phyloP scores from a whole-genome alignment of 2,113 vertebrate genomes.

The Grammomys dolichurus region DNA sequence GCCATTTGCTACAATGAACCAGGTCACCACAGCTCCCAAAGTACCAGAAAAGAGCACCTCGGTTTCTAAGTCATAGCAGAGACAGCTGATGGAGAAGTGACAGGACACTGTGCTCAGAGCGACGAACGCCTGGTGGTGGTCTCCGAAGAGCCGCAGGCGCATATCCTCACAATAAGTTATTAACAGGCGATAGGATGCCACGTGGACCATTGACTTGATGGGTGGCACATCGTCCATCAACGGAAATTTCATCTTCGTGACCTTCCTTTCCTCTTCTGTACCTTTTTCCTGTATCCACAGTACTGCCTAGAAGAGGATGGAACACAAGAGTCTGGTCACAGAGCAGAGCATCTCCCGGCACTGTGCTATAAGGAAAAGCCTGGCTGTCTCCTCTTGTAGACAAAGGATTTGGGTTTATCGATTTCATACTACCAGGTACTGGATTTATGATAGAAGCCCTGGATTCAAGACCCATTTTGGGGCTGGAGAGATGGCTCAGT shows the following conservation, averaged over 20 bases:
- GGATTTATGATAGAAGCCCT: not conserved
- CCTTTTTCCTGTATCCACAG: conserved; percentile 70
- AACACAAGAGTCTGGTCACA: not conserved
- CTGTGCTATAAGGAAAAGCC: not conserved
- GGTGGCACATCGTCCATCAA: conserved; percentile 29
- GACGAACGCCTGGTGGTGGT: conserved; percentile 70
- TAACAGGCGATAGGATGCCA: conserved; percentile 52
- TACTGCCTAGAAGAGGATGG: conserved; percentile 62
- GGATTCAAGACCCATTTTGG: not conserved
- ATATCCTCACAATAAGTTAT: conserved; percentile 81
- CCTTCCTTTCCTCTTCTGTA: not conserved
- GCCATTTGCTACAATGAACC: conserved; percentile 70
- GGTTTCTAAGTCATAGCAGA: conserved; percentile 75
- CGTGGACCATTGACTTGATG: conserved; percentile 64
- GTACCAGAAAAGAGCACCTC: conserved; percentile 79
- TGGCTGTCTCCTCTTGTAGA: not conserved
- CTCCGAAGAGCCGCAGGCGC: conserved; percentile 77
- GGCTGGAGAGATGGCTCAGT: too few relatives aligned
- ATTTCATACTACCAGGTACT: not conserved
- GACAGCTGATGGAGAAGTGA: conserved; percentile 75
- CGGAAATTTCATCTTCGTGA: conserved; percentile 64
- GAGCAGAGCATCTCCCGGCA: not conserved
- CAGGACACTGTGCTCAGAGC: conserved; percentile 59
- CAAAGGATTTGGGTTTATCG: not conserved
- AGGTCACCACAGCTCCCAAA: conserved; percentile 78